A percentile compares a stretch with the other conserved stretches of the same genome.
Conservation (phyloP, 2,113 vertebrate species). For the Anoplopoma fimbria region DNA sequence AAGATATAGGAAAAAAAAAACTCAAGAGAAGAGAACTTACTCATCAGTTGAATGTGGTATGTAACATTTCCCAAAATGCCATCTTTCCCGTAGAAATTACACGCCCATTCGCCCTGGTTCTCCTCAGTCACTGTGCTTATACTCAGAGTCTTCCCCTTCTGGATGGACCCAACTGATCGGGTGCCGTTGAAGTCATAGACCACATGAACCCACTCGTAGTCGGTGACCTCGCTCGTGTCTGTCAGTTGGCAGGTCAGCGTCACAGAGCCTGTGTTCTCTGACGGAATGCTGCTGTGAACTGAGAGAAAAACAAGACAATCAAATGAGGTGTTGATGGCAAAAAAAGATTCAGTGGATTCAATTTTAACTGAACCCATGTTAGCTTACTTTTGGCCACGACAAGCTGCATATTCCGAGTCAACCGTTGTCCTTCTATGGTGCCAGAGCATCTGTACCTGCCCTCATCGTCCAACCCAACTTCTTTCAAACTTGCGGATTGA, state of each 20-base stretch:
- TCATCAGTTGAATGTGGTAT: slow-evolving; percentile 51
- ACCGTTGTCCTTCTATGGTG: not conserved
- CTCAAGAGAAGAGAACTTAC: slow-evolving; percentile 61
- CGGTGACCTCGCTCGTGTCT: slow-evolving; percentile 59
- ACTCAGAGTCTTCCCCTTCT: slow-evolving; percentile 52
- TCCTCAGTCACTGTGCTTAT: slow-evolving; percentile 40
- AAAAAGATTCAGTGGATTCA: not conserved
- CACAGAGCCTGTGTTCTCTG: slow-evolving; percentile 16
- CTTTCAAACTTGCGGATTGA: slow-evolving; percentile 57
- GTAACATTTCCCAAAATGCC: slow-evolving; percentile 79
- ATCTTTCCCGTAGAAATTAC: slow-evolving; percentile 69
- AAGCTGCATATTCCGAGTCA: slow-evolving; percentile 72
- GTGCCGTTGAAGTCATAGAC: slow-evolving; percentile 60
- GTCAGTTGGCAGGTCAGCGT: slow-evolving; percentile 78
- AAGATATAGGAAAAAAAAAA: not conserved
- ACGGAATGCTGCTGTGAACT: slow-evolving; percentile 63
- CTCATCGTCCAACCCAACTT: slow-evolving; percentile 64
- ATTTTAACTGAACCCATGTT: not conserved
- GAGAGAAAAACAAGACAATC: slow-evolving; percentile 15
- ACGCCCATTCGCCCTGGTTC: slow-evolving; percentile 67
- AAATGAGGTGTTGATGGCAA: not conserved
- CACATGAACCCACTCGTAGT: slow-evolving; percentile 78
- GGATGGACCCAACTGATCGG: slow-evolving; percentile 27
- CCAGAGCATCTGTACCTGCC: slow-evolving; percentile 80
- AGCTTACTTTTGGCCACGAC: slow-evolving; percentile 77